phyloP scores from a whole-genome alignment of 2,888 invertebrate genomes.

The Folsomia candida region DNA sequence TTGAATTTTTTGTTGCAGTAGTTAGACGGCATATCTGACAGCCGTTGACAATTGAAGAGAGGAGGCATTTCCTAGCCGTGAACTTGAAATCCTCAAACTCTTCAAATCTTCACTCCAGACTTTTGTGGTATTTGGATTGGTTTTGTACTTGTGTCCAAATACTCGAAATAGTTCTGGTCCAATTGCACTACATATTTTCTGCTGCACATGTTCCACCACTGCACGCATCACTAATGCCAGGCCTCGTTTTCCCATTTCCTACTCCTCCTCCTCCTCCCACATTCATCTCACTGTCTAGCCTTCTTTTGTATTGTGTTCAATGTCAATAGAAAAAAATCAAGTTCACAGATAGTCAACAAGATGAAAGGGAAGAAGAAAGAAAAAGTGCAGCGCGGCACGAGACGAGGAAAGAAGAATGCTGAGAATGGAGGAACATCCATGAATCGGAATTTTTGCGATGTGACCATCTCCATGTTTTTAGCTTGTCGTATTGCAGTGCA shows the following conservation, averaged over 20 bases:
- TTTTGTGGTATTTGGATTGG: constrained; percentile 4
- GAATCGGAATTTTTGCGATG: too few relatives aligned
- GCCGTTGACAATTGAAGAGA: background rate
- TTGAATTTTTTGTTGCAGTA: too few relatives aligned
- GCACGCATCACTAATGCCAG: background rate
- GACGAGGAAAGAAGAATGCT: background rate
- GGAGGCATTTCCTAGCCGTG: background rate
- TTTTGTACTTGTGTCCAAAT: background rate
- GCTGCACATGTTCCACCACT: background rate
- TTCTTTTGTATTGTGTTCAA: constrained; percentile 2
- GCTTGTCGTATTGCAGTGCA: background rate
- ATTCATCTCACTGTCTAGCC: constrained; percentile 14
- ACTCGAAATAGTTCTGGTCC: background rate
- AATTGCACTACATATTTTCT: background rate
- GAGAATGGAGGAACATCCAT: constrained; percentile 1
- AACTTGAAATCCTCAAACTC: background rate
- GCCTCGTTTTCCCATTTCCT: constrained; percentile 2
- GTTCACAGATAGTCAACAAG: constrained; percentile 19
- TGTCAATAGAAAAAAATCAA: constrained; percentile 15
- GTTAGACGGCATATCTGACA: background rate
- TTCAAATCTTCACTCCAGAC: background rate
- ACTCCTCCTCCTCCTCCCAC: background rate
- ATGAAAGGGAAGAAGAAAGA: constrained; percentile 12
- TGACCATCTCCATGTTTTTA: background rate
- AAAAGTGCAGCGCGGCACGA: background rate